Conservation (phyloP, 2,888 invertebrate genomes). For the Trachelus stipa region DNA sequence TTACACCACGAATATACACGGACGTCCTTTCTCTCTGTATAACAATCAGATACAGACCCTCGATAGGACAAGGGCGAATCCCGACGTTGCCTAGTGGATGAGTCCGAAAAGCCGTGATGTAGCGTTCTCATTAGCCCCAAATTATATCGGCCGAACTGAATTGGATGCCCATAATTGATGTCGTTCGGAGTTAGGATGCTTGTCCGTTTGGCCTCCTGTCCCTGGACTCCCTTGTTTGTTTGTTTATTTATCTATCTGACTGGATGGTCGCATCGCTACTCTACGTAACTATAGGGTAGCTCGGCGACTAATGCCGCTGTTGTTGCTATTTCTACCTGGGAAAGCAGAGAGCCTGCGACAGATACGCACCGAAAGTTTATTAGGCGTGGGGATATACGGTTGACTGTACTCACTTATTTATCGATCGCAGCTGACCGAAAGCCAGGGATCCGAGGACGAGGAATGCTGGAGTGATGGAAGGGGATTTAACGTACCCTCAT, state of each 20-base stretch:
- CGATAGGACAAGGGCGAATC: not conserved
- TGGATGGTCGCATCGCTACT: not conserved
- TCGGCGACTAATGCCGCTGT: not conserved
- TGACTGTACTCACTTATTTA: not conserved
- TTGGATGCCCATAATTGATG: constrained; percentile 32
- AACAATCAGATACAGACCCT: not conserved
- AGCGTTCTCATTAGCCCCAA: constrained; percentile 50
- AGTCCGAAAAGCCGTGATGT: constrained; percentile 17
- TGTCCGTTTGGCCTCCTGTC: not conserved
- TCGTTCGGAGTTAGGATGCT: not conserved
- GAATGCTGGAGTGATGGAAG: not conserved
- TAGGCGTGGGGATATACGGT: not conserved
- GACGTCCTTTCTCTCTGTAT: not conserved
- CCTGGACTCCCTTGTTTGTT: not conserved
- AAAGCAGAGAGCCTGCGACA: not conserved
- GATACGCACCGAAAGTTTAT: not conserved
- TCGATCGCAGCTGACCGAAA: not conserved
- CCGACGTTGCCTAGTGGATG: not conserved
- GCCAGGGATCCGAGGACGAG: not conserved
- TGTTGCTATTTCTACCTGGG: not conserved
- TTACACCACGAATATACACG: not conserved
- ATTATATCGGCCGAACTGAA: constrained; percentile 50
- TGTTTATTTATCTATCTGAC: not conserved
- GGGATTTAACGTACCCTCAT: not conserved
- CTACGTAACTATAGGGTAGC: not conserved